A percentile compares a stretch with the other conserved stretches of the same genome.
Evolutionary conservation across 2,888 invertebrate genomes (phyloP).

Genomic region (Aleiodes alternator): DNA sequence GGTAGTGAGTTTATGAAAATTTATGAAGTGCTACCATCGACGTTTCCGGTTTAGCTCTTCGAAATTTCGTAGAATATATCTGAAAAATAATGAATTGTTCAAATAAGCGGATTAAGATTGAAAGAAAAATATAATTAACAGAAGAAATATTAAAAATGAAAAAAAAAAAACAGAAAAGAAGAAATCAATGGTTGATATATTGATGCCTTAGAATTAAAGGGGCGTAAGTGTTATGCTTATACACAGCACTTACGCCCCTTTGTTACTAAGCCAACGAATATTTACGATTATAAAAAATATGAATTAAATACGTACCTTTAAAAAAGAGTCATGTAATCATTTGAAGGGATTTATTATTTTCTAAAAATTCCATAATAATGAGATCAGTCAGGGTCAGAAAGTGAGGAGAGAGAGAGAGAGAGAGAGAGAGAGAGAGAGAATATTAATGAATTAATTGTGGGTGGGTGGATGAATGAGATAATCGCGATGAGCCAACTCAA

Average conservation of each 20-base stretch:
- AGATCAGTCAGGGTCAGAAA: conserved; percentile 9
- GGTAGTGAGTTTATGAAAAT: conserved; percentile 7
- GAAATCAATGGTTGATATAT: conserved; percentile 8
- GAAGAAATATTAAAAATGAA: too few relatives aligned
- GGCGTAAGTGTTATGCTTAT: too few relatives aligned
- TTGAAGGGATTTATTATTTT: conserved; percentile 22
- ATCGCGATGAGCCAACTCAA: conserved; percentile 64
- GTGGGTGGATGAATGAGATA: conserved; percentile 34
- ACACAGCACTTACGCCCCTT: too few relatives aligned
- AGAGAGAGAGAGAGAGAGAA: conserved; percentile 10
- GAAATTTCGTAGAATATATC: not conserved
- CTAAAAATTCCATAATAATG: conserved; percentile 2
- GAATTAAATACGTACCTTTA: conserved; percentile 36
- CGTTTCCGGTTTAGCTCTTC: conserved; percentile 32
- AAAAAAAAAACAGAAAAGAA: not conserved
- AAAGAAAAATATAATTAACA: not conserved
- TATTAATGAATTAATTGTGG: conserved; percentile 24
- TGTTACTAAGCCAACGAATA: too few relatives aligned
- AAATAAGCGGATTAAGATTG: conserved; percentile 17
- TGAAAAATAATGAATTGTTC: conserved; percentile 19
- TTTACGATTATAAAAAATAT: not conserved
- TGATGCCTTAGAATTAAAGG: not conserved
- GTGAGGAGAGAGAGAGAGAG: conserved; percentile 6
- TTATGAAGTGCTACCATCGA: conserved; percentile 21
- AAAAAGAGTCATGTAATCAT: conserved; percentile 11